A percentile compares a stretch with the other conserved stretches of the same genome.
These are phyloP conservation scores for Cybosia mesomella DNA, from an alignment of 2,888 invertebrate species.

Conservation along the genomic window DNA sequence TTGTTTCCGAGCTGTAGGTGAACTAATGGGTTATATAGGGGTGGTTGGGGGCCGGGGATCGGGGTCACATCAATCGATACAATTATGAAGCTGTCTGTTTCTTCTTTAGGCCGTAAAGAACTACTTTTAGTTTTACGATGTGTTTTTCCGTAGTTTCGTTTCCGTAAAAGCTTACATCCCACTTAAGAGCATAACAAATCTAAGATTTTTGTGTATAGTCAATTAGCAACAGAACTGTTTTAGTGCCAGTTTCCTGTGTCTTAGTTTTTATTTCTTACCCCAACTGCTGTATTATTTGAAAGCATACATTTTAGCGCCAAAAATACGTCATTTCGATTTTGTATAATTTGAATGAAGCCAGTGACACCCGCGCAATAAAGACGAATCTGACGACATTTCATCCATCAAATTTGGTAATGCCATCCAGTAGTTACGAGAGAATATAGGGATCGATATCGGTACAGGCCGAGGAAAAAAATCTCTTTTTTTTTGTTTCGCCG, in stretches of 20 bases:
- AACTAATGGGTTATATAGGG: neutral
- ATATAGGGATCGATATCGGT: neutral
- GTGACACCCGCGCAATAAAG: too few relatives aligned
- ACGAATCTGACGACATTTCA: neutral
- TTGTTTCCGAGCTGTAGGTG: neutral
- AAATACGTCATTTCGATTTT: neutral
- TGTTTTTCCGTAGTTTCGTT: neutral
- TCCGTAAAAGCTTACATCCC: neutral
- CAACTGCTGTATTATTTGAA: neutral
- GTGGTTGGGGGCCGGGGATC: neutral
- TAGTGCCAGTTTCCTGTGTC: too few relatives aligned
- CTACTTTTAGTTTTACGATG: conserved; percentile 2
- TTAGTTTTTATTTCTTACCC: too few relatives aligned
- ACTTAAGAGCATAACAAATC: too few relatives aligned
- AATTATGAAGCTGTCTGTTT: neutral
- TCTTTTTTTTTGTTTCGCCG: neutral
- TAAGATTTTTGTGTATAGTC: too few relatives aligned
- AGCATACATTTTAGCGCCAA: neutral
- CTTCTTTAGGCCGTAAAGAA: neutral
- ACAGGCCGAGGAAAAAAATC: neutral
- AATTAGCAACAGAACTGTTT: too few relatives aligned
- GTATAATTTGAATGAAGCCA: neutral
- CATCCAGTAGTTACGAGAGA: neutral
- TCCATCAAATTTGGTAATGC: neutral
- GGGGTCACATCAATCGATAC: neutral